Conservation (phyloP, 2,113 vertebrate genomes). For the Trinectes maculatus region DNA sequence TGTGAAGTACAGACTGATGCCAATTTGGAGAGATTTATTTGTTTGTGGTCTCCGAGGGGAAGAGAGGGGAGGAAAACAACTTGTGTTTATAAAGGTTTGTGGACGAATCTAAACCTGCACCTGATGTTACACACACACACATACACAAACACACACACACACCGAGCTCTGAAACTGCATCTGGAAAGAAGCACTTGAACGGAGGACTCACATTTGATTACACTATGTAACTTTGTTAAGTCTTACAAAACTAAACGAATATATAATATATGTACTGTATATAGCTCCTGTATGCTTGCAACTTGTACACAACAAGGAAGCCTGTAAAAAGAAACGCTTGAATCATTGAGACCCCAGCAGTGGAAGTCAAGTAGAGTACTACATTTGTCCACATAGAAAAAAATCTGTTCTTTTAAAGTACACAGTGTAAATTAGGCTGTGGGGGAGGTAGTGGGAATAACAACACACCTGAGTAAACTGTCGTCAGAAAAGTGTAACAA, state of each 20-base stretch:
- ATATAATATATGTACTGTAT: too few species aligned
- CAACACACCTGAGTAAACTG: conserved; percentile 57
- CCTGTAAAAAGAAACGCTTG: not conserved
- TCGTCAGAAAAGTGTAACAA: not conserved
- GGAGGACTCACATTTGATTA: conserved; percentile 41
- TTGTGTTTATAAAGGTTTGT: conserved; percentile 53
- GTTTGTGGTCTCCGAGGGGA: conserved; percentile 46
- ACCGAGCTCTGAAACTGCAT: conserved; percentile 20
- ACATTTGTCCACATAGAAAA: conserved; percentile 31
- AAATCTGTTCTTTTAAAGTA: conserved; percentile 47
- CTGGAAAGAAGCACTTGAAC: conserved; percentile 31
- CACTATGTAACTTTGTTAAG: conserved; percentile 5
- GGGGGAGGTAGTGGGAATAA: conserved; percentile 7
- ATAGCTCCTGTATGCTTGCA: conserved; percentile 54
- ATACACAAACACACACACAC: conserved; percentile 9
- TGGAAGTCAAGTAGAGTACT: conserved; percentile 2
- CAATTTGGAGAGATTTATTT: conserved; percentile 65
- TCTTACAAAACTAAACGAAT: too few species aligned
- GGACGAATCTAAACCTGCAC: conserved; percentile 42
- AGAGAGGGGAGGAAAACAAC: not conserved
- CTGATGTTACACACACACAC: conserved; percentile 35
- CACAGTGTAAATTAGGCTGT: conserved; percentile 16
- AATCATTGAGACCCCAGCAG: conserved; percentile 29
- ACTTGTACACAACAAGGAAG: conserved; percentile 30
- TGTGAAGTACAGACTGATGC: conserved; percentile 27